Evolutionary conservation across 2,888 invertebrate genomes (phyloP), one percentile per base, ranked within the genome.

Genomic region (Dorcus hopei): DNA sequence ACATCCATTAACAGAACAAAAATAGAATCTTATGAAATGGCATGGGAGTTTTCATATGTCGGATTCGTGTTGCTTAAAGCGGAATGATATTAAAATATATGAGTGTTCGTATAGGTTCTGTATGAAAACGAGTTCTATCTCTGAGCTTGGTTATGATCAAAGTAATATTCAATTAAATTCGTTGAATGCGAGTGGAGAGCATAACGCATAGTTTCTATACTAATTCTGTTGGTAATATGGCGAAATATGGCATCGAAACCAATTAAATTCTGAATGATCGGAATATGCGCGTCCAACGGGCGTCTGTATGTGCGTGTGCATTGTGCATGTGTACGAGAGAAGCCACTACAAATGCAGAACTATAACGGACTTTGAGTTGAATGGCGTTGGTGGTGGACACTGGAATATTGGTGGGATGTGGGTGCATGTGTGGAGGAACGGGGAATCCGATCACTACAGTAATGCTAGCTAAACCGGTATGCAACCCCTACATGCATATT

Each of bases 361-460:
- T 61, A 62, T 65, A 65, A 61, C 62, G 65, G 67, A 67, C 65
- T 65, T 61, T 49, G 62, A 60, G 61, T 41, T 65, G 67, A 66
- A 68, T 65, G 58, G 60, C 61, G 65, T 63, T 59, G 61, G 61
- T 59, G 61, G 60, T 53, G 62, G 61, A 61, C 61, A 62, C 57
- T 58, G 61, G 59, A 61, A 64, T 66, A 62, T 62, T 60, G 52
- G 58, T 61, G 61, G 63, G 58, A 57, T 53, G 59, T 50, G 26
- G 50, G 52, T 51, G 54, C 33, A 14, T 52, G 26, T 14, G 48
- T 39, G 53, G 61, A 50, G 68, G 71, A 65, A 68, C 65, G 74
- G 70, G 74, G 68, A 75, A 75, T 75, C 73, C 73, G 73, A 75
- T 75, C 73, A 73, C 69, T 65, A 68, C 69, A 68, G 71, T 74